Evolutionary conservation across 2,113 vertebrate species (phyloP).

Genomic region (Eclectus roratus): DNA sequence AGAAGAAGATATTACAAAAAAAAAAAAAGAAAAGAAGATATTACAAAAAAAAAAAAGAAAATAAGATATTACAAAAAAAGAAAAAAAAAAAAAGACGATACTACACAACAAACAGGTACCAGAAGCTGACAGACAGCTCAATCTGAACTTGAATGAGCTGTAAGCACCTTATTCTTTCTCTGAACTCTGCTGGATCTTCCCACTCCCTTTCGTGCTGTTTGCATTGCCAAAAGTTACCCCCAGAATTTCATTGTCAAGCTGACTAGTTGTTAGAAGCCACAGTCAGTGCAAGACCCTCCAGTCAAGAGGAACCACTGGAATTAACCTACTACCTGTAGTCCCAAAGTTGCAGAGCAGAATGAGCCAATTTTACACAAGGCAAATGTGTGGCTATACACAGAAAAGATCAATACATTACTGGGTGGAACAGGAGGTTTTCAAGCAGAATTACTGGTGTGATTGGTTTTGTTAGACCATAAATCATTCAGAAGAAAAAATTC

Average conservation of each 20-base stretch:
- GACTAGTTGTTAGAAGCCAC: neutral
- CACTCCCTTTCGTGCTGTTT: neutral
- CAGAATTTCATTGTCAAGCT: neutral
- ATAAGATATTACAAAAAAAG: neutral
- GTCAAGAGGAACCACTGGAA: neutral
- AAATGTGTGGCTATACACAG: neutral
- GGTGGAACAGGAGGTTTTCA: neutral
- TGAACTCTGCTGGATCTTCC: neutral
- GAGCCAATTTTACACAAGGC: accelerated
- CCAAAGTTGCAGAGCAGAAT: neutral
- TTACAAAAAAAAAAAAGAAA: too few relatives aligned
- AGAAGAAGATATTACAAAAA: neutral
- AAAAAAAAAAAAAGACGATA: neutral
- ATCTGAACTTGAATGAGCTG: neutral
- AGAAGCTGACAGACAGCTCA: neutral
- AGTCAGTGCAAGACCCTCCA: neutral
- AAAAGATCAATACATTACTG: accelerated
- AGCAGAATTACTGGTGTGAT: neutral
- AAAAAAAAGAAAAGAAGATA: neutral
- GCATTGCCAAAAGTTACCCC: neutral
- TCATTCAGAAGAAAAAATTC: neutral
- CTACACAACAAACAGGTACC: neutral
- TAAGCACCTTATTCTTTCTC: neutral
- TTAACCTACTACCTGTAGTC: neutral
- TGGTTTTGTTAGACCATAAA: neutral